Base-by-base conservation (phyloP, 2,888 invertebrate genomes). In the Melikaiella ostensackeni region DNA sequence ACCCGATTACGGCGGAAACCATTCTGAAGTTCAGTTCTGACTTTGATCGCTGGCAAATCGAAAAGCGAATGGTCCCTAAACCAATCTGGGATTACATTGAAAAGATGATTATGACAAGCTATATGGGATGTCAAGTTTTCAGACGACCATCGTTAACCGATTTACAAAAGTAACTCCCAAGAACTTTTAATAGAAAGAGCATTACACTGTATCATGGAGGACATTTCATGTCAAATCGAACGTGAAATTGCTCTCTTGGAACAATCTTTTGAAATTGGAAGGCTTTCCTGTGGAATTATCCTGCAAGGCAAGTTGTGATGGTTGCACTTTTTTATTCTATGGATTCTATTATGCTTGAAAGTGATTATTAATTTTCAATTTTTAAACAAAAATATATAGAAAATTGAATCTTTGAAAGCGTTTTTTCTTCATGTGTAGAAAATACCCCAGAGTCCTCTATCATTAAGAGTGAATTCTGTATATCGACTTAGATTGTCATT, bases 11-110 rank as follows among this genome's bases (percentile, higher is more conserved):
- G 66, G 24, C 66, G 42, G 19, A 46, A 66, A 27, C 27, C 24
- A 27, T 66, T 66, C 42, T 66, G 42, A 66, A 66, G 46, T 66
- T 66, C n/a, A 50, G 50, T 50, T 50, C n/a, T 50, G 16, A 42
- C 42, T 42, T 66, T 66, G 70, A 77, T 80, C 63, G 46, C 46
- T 74, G 62, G 66, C 59, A 76, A 66, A 77, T 80, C 74, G 42
- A 75, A 55, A 62, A 24, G n/a, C 70, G 62, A 79, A 77, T 79
- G 73, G 75, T 74, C 75, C 78, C 64, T 78, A 75, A 78, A 55
- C 73, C 13, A n/a, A 27, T 19, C 8, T 8, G 27, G 66, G 46
- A 66, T 46, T 42, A 66, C 27, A 19, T 46, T 27, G 66, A 66
- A 46, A 30, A 27, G 66, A 66, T 66, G 46, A 66, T 66, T 46